phyloP scores from a whole-genome alignment of 2,888 invertebrate genomes.

The Coleophora deauratella region DNA sequence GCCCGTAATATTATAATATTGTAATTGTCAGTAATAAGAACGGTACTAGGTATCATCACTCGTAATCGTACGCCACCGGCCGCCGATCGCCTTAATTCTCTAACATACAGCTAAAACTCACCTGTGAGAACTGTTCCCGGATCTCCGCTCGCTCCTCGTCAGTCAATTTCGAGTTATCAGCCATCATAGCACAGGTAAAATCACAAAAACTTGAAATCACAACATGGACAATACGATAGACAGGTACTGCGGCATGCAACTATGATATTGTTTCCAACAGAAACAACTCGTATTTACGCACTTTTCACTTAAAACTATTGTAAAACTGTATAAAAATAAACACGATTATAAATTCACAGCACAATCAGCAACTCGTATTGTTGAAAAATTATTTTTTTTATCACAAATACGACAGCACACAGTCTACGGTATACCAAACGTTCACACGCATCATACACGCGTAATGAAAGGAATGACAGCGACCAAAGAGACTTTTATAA shows the following conservation, averaged over 20 bases:
- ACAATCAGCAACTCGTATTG: constrained; percentile 18
- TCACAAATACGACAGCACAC: constrained; percentile 1
- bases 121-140: constrained; percentile 83
- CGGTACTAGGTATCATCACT: background rate
- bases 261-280: constrained; percentile 16
- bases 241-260: constrained; percentile 9
- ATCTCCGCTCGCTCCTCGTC: constrained; percentile 84
- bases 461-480: no score
- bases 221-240: constrained; percentile 37
- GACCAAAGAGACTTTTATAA: no score
- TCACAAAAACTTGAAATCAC: constrained; percentile 59
- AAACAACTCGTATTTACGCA: constrained; percentile 23
- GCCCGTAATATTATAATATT: constrained; percentile 3
- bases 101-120: constrained; percentile 48
- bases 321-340: constrained; percentile 27
- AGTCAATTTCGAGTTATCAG: constrained; percentile 74
- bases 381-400: background rate
- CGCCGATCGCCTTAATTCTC: background rate
- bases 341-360: constrained; percentile 30
- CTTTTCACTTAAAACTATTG: constrained; percentile 40
- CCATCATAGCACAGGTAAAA: constrained; percentile 54
- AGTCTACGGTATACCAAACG: background rate
- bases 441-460: no score
- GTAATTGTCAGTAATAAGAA: constrained; percentile 1
- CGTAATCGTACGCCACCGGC: background rate